Conservation (phyloP, 2,113 vertebrate species). For the Geococcyx californianus region DNA sequence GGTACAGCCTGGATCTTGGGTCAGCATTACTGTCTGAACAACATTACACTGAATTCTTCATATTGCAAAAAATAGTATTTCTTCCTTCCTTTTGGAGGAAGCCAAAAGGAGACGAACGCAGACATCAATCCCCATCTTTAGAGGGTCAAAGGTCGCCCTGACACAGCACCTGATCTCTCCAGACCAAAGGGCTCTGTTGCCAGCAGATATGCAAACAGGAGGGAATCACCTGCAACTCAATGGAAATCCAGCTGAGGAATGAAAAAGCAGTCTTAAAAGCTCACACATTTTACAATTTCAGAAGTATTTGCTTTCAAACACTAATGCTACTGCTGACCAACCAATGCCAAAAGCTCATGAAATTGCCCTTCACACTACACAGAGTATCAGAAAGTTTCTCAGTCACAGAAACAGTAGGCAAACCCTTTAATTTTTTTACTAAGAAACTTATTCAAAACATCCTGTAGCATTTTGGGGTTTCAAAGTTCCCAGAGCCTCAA, state of each 20-base stretch:
- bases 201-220: neutral
- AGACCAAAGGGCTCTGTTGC: neutral
- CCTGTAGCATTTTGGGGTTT: neutral
- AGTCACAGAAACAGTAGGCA: neutral
- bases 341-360: neutral
- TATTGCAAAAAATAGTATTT: too few species aligned
- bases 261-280: neutral
- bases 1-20: neutral
- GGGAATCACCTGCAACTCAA: neutral
- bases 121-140: neutral
- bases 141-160: neutral
- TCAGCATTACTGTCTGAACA: neutral
- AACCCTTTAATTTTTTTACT: neutral
- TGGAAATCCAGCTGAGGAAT: neutral
- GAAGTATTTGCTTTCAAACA: neutral
- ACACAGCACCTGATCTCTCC: neutral
- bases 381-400: neutral
- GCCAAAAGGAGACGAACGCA: neutral
- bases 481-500: neutral
- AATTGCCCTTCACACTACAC: neutral
- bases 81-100: too few species aligned
- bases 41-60: too few species aligned
- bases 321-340: neutral
- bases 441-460: neutral
- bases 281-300: neutral